Percentiles rank a stretch among this genome's conserved stretches.
phyloP scores from a whole-genome alignment of 2,113 vertebrate species.

The Ariopsis seemanni region DNA sequence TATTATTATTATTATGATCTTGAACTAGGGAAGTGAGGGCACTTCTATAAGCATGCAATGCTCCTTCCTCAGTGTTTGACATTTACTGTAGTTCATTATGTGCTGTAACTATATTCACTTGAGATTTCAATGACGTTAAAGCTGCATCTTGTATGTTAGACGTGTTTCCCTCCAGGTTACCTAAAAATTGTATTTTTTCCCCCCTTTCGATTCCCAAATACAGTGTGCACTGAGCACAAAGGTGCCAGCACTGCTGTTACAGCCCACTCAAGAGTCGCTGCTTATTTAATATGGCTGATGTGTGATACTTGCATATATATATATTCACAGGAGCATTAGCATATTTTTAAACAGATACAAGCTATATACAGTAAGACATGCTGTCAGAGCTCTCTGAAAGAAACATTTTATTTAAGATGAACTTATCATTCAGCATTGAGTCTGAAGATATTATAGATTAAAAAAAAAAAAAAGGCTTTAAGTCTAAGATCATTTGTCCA shows the following conservation, averaged over 20 bases:
- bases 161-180: background rate
- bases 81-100: background rate
- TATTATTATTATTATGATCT: no score
- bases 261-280: background rate
- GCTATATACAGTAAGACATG: background rate
- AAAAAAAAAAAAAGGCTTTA: background rate
- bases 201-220: background rate
- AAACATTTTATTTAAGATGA: background rate
- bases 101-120: background rate
- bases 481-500: background rate
- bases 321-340: background rate
- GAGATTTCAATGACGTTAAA: background rate
- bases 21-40: no score
- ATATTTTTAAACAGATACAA: background rate
- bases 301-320: background rate
- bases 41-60: background rate
- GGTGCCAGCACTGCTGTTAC: background rate
- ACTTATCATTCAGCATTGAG: background rate
- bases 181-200: background rate
- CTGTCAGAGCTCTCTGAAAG: background rate
- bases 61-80: background rate
- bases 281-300: background rate
- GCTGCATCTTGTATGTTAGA: background rate
- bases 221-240: background rate
- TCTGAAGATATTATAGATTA: background rate